Conservation (phyloP, 2,888 invertebrate species). For the Scaptomyza polygonia region DNA sequence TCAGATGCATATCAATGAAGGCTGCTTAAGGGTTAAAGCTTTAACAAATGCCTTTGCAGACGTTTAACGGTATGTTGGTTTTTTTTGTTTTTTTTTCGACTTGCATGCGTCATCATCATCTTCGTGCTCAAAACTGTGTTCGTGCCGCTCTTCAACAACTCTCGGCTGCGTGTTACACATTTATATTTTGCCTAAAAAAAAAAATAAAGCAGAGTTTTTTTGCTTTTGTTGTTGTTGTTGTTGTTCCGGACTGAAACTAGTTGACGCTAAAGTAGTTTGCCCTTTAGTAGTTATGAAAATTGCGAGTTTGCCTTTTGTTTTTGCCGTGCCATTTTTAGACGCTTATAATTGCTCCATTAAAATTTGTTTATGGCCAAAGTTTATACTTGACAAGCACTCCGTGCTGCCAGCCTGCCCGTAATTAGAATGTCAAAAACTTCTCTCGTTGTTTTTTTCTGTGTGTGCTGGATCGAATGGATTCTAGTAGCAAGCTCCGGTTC, state of each 20-base stretch:
- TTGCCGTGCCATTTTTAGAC: conserved; percentile 65
- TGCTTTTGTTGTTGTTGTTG: background rate
- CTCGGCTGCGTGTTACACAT: conserved; percentile 68
- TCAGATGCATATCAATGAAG: conserved; percentile 64
- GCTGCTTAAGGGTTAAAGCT: conserved; percentile 21
- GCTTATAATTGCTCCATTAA: conserved; percentile 79
- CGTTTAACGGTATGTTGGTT: conserved; percentile 48
- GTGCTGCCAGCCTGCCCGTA: conserved; percentile 41
- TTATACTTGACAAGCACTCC: conserved; percentile 65
- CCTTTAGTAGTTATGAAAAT: conserved; percentile 66
- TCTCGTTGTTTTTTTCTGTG: conserved; percentile 5
- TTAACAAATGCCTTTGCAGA: conserved; percentile 49
- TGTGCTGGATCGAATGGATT: conserved; percentile 34
- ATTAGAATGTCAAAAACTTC: conserved; percentile 68
- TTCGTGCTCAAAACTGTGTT: conserved; percentile 42
- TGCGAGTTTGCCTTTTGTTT: conserved; percentile 38
- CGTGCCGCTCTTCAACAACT: conserved; percentile 36
- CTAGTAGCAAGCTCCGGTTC: conserved; percentile 17
- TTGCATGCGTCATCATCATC: conserved; percentile 74
- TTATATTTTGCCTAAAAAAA: conserved; percentile 59
- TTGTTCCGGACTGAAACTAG: background rate
- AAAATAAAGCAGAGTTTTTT: background rate
- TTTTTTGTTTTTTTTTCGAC: conserved; percentile 27
- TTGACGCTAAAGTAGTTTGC: conserved; percentile 66
- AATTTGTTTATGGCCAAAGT: conserved; percentile 75